Evolutionary conservation across 2,888 invertebrate genomes (phyloP), one percentile per base, ranked within the genome.

Genomic region (Flexamia atlantica): DNA sequence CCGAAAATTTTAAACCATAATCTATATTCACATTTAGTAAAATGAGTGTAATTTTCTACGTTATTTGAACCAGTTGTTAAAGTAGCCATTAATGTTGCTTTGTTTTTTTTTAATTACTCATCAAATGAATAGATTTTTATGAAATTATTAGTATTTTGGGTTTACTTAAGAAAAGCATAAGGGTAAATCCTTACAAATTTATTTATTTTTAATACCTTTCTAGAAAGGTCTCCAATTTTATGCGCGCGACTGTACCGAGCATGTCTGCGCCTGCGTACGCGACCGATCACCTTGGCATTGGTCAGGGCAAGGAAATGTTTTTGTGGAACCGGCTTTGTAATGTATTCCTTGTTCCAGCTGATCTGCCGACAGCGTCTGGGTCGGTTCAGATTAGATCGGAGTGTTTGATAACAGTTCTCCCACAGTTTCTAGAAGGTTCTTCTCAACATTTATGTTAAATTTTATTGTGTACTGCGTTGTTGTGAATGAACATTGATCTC

Each of bases 331-430:
- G 64, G 64, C 64, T 64, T n/a, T n/a, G n/a, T n/a, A n/a, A n/a
- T 64, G 64, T 64, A 30, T 64, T 64, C 64, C 9, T 64, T 64
- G 28, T 64, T 64, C 64, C 64, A 64, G 64, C 64, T 64, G 64
- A 64, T 64, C 17, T 64, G 2, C 64, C 1, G 57, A 23, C 57
- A 57, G 20, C 23, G 64, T 64, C 23, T 57, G 10, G 64, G 64
- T 64, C 64, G n/a, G 64, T 64, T 64, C 7, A 23, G 20, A 20
- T 57, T 25, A 57, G 64, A 64, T 12, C 30, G 25, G 28, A 28
- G 12, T 28, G 1, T 28, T 28, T 4, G 20, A 28, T 14, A 60
- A 60, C 14, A 28, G 14, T 28, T 28, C 30, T 14, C 9, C 3
- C 28, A 4, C 64, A 30, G 64, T 28, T 64, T 64, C 64, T 64